phyloP scores from a whole-genome alignment of 2,888 invertebrate species.

The Drosophila ochracea region DNA sequence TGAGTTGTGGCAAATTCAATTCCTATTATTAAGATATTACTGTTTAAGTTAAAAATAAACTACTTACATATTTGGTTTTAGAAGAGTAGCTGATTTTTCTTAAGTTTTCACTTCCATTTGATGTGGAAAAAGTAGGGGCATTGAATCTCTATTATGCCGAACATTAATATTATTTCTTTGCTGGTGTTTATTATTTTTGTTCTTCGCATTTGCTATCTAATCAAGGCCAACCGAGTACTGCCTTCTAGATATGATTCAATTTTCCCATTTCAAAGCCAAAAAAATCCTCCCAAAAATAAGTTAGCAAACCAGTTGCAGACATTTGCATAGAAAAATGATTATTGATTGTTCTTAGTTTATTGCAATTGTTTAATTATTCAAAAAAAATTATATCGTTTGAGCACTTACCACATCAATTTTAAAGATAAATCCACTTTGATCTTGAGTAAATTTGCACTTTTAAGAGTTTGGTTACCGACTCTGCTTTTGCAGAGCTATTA shows the following conservation, averaged over 20 bases:
- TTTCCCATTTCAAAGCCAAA: conserved; percentile 15
- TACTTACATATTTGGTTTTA: background rate
- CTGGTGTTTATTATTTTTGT: conserved; percentile 1
- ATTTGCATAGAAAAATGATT: background rate
- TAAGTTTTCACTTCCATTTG: background rate
- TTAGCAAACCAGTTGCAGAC: background rate
- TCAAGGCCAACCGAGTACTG: conserved; percentile 28
- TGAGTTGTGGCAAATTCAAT: background rate
- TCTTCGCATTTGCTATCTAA: conserved; percentile 41
- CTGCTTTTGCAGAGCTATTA: conserved; percentile 3
- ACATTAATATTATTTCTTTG: background rate
- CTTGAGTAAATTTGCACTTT: conserved; percentile 32
- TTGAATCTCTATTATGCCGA: background rate
- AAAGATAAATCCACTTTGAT: conserved; percentile 7
- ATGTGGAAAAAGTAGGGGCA: conserved; percentile 1
- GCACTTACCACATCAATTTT: conserved; percentile 42
- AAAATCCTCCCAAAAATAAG: background rate
- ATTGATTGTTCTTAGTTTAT: background rate
- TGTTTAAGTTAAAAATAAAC: background rate
- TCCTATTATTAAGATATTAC: background rate
- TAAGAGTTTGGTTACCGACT: conserved; percentile 9
- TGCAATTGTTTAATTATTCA: background rate
- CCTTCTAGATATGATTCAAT: conserved; percentile 22
- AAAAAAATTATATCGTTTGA: background rate
- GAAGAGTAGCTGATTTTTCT: background rate